A percentile compares a stretch with the other conserved stretches of the same genome.
Conservation (phyloP, 37 sponge, comb jelly and placozoan species). For the Crambe crambe region DNA sequence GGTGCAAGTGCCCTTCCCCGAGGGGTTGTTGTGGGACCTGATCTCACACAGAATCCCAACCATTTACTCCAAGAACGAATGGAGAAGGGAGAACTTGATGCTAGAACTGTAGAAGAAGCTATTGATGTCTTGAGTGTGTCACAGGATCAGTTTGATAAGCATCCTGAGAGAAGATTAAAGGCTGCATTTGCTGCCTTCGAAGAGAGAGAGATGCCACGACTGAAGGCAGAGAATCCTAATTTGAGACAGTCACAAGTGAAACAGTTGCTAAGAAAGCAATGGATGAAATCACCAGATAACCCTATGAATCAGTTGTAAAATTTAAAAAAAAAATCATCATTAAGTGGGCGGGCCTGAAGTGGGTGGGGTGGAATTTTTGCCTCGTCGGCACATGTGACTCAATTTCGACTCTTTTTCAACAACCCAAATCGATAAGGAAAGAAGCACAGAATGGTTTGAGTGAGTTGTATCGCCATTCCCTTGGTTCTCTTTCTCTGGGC, state of each 20-base stretch:
- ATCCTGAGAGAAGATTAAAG: conserved; percentile 81
- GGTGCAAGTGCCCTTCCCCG: conserved; percentile 31
- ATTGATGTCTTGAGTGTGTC: conserved; percentile 71
- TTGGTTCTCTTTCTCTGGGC: conserved; percentile 58
- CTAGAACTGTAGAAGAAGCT: conserved; percentile 89
- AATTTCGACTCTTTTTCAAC: too few relatives aligned
- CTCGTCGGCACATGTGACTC: too few relatives aligned
- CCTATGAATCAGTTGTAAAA: conserved; percentile 79
- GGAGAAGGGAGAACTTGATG: conserved; percentile 64
- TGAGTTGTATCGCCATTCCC: conserved; percentile 53
- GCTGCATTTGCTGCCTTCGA: conserved; percentile 93
- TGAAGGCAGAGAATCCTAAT: conserved; percentile 86
- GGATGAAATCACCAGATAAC: conserved; percentile 97
- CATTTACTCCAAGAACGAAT: conserved; percentile 51
- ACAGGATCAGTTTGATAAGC: conserved; percentile 51
- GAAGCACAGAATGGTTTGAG: conserved; percentile 45
- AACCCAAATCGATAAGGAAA: not conserved
- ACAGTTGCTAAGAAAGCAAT: conserved; percentile 92
- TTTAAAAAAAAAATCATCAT: too few relatives aligned
- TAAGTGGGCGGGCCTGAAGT: not conserved
- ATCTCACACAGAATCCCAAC: conserved; percentile 88
- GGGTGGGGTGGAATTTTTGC: too few relatives aligned
- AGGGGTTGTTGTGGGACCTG: conserved; percentile 34
- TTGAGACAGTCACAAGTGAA: conserved; percentile 90
- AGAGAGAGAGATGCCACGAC: conserved; percentile 72